These are phyloP conservation scores for Staurois parvus DNA, from an alignment of 2,797 vertebrate genomes.

Conservation along the genomic window DNA sequence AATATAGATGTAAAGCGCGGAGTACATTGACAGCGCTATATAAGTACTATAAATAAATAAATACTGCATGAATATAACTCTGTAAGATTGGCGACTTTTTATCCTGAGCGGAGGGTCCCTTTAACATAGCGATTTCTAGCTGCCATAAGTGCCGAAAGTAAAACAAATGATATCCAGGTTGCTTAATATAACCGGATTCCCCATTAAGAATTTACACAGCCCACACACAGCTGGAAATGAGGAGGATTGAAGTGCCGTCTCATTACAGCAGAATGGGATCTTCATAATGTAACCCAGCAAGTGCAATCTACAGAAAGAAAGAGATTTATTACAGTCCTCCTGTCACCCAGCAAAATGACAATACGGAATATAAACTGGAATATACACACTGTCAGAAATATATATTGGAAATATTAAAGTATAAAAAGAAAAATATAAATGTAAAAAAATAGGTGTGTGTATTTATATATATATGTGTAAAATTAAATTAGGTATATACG, in stretches of 20 bases:
- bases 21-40: too few relatives aligned
- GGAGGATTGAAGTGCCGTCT: slow-evolving; percentile 25
- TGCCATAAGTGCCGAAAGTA: not conserved
- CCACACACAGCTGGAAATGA: slow-evolving; percentile 40
- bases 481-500: too few relatives aligned
- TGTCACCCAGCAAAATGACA: not conserved
- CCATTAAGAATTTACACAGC: slow-evolving; percentile 27
- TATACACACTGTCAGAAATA: too few relatives aligned
- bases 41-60: too few relatives aligned
- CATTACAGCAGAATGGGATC: not conserved
- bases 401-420: too few relatives aligned
- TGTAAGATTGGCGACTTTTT: too few relatives aligned
- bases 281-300: slow-evolving; percentile 40
- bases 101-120: not conserved
- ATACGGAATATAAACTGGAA: too few relatives aligned
- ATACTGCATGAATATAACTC: too few relatives aligned
- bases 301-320: slow-evolving; percentile 30
- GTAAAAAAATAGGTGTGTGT: too few relatives aligned
- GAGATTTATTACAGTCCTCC: not conserved
- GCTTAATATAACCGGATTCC: slow-evolving; percentile 38
- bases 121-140: slow-evolving; percentile 6
- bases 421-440: too few relatives aligned
- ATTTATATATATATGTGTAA: too few relatives aligned
- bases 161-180: slow-evolving; percentile 14
- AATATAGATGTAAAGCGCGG: too few relatives aligned